Base-by-base conservation (phyloP, 1,140 invertebrate genomes). In the Diuraphis noxia region DNA sequence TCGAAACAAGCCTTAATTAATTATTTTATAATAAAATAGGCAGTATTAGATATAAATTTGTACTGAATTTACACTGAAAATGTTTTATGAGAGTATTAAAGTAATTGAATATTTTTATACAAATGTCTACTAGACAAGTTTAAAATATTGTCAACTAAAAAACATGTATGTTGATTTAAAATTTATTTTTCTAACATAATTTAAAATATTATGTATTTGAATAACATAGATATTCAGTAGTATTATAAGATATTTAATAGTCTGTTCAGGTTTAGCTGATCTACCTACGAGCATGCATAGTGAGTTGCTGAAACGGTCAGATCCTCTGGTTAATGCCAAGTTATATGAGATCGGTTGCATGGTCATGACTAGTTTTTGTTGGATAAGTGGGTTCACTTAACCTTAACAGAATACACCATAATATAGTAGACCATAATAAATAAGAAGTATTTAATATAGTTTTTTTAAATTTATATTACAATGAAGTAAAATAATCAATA, bases 381-480 rank as follows among this genome's bases (percentile, higher is more conserved):
- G 0, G 0, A 46, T 17, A 17, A 17, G 1, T 46, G 10, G 43
- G 13, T 46, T 17, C 13, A 46, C 43, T 46, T 46, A 46, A 46
- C 13, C 43, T 46, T 10, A 46, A 46, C 43, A 46, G 19, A 49
- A 21, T 43, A 43, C 13, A 43, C 8, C 23, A n/a, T 72, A 72
- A n/a, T 34, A 72, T 7, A n/a, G n/a, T 19, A 17, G 10, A 19
- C 56, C 56, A 82, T 82, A 82, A 82, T 4, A 82, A 82, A 82
- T 41, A 40, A 13, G 36, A 36, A 82, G 10, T 82, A 10, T 41
- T 46, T 49, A 0, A 9, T 49, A 40, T 23, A 46, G 43, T 21
- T 43, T 36, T 49, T 34, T 84, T 84, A 23, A n/a, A 85, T 85
- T 46, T 85, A 85, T 85, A 85, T 23, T 85, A 85, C 84, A 85